Evolutionary conservation across 2,113 vertebrate genomes (phyloP).

Genomic region (Hyla sarda): DNA sequence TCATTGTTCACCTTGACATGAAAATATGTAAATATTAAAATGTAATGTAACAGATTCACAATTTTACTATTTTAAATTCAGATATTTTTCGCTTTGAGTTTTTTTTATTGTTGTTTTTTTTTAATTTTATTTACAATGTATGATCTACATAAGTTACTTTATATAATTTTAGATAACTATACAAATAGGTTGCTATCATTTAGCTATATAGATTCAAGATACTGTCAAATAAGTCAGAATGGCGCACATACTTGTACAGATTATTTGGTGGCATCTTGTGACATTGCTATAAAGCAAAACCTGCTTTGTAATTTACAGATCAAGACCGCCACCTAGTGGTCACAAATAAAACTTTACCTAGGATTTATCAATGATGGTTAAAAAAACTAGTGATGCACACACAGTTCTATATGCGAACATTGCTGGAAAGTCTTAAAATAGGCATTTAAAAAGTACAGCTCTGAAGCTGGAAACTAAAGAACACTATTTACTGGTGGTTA

Average conservation of each 20-base stretch:
- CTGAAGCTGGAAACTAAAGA: too few relatives aligned
- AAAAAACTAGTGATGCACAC: not conserved
- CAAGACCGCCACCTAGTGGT: constrained; percentile 41
- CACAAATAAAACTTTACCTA: not conserved
- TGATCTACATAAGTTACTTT: not conserved
- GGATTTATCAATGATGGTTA: not conserved
- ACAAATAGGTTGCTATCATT: not conserved
- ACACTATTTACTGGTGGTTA: too few relatives aligned
- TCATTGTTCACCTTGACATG: not conserved
- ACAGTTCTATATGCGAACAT: not conserved
- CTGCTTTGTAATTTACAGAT: not conserved
- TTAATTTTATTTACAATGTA: not conserved
- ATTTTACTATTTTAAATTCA: not conserved
- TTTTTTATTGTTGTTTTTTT: not conserved
- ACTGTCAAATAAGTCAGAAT: not conserved
- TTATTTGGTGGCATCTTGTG: not conserved
- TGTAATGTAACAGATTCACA: not conserved
- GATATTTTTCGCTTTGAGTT: not conserved
- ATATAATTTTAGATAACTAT: not conserved
- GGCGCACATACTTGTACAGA: not conserved
- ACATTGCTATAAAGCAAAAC: not conserved
- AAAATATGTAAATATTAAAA: too few relatives aligned
- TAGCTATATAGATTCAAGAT: not conserved
- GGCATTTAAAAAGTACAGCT: too few relatives aligned
- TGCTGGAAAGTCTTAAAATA: too few relatives aligned